Conservation (phyloP, 2,797 vertebrate species). For the Pangasius macronema region DNA sequence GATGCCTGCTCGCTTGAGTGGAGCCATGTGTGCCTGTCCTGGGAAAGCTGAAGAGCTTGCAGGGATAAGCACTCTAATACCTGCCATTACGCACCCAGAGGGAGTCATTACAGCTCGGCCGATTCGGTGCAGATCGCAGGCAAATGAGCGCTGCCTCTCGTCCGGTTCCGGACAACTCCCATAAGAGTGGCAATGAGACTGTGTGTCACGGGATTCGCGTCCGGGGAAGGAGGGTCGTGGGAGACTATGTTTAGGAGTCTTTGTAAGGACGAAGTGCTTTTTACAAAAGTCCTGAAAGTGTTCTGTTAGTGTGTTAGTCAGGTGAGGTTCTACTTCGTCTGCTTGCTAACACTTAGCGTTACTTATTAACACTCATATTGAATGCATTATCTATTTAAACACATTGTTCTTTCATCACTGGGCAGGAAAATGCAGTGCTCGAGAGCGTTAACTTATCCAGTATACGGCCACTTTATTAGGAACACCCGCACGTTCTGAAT, state of each 20-base stretch:
- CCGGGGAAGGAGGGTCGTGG: no score
- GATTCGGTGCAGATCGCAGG: conserved; percentile 63
- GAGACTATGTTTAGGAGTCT: no score
- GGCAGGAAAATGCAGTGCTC: not conserved
- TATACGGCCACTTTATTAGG: not conserved
- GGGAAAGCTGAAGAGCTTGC: conserved; percentile 54
- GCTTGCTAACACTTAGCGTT: no score
- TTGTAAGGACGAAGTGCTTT: no score
- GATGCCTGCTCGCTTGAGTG: conserved; percentile 52
- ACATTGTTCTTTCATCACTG: not conserved
- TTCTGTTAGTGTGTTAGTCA: not conserved
- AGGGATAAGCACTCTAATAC: conserved; percentile 62
- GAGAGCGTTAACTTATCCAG: not conserved
- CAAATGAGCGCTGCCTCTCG: conserved; percentile 62
- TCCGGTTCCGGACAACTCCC: conserved; percentile 56
- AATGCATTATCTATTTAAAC: not conserved
- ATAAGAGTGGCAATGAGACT: conserved; percentile 46
- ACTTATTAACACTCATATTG: no score
- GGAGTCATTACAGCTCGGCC: conserved; percentile 59
- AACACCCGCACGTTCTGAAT: not conserved
- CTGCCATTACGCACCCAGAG: conserved; percentile 61
- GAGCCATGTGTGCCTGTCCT: conserved; percentile 56
- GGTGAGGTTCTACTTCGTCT: not conserved
- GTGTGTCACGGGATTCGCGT: no score
- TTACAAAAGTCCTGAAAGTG: no score